These are phyloP conservation scores for Gallinago nigripennis DNA, from an alignment of 2,797 vertebrate species.

Conservation along the genomic window DNA sequence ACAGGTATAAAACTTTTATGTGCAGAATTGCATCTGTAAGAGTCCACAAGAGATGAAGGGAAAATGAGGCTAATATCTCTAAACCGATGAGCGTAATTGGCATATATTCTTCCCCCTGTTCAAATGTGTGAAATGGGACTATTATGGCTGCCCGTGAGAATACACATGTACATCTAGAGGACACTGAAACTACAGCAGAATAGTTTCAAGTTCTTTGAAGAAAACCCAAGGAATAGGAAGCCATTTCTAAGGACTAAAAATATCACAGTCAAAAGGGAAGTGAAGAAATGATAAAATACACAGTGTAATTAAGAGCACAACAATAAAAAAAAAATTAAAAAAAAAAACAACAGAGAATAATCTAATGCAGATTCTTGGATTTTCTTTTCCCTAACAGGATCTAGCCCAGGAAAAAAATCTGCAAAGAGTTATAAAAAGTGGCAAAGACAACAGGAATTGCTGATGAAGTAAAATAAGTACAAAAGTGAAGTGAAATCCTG, in stretches of 20 bases:
- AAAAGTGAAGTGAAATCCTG: conserved; percentile 2
- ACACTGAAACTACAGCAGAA: neutral
- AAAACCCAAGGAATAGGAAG: neutral
- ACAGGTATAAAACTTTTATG: neutral
- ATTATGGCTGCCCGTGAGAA: neutral
- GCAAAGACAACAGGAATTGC: neutral
- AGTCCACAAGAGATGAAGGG: neutral
- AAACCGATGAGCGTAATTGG: neutral
- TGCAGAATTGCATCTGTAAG: neutral
- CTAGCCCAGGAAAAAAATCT: neutral
- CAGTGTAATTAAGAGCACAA: neutral
- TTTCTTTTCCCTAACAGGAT: neutral
- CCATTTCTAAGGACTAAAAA: neutral
- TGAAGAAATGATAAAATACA: neutral
- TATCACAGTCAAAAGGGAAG: neutral
- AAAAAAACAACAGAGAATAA: neutral
- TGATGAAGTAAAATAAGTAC: neutral
- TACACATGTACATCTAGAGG: neutral
- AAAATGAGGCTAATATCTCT: neutral
- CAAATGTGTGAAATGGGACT: neutral
- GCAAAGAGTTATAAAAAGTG: neutral
- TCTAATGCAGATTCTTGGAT: neutral
- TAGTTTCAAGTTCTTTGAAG: neutral
- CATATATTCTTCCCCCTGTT: neutral
- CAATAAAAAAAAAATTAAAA: neutral